Evolutionary conservation across 2,888 invertebrate species (phyloP).

Genomic region (Himalopsyche anomala): DNA sequence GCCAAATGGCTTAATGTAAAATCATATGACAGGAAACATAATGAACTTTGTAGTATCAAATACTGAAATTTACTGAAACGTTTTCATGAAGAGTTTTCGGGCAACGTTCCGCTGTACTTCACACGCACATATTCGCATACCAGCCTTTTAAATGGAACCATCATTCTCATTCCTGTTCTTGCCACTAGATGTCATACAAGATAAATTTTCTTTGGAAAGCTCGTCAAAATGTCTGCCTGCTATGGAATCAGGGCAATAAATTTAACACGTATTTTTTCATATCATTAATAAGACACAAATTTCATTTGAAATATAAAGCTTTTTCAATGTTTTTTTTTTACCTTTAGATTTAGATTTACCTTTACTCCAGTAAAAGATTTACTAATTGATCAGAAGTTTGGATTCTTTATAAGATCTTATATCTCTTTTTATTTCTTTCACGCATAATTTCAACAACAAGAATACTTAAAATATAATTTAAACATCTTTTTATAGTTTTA

Average conservation of each 20-base stretch:
- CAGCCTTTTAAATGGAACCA: slow-evolving; percentile 16
- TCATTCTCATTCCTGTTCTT: slow-evolving; percentile 26
- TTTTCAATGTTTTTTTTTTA: too few species aligned
- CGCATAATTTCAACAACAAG: too few species aligned
- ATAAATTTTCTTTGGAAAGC: background rate
- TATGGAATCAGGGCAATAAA: background rate
- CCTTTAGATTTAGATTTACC: too few species aligned
- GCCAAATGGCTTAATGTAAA: slow-evolving; percentile 12
- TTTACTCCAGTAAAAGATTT: too few species aligned
- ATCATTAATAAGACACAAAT: too few species aligned
- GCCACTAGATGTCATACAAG: slow-evolving; percentile 8
- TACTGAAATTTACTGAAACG: background rate
- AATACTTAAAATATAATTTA: too few species aligned
- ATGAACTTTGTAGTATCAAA: background rate
- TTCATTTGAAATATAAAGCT: too few species aligned
- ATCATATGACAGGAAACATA: slow-evolving; percentile 19
- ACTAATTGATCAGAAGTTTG: too few species aligned
- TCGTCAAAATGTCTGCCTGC: background rate
- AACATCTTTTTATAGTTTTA: too few species aligned
- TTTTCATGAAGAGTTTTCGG: background rate
- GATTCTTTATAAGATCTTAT: too few species aligned
- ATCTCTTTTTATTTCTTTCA: too few species aligned
- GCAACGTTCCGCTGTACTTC: background rate
- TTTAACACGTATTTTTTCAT: background rate
- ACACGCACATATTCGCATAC: slow-evolving; percentile 1